Evolutionary conservation across 2,113 vertebrate species (phyloP).

Genomic region (Propithecus coquereli): DNA sequence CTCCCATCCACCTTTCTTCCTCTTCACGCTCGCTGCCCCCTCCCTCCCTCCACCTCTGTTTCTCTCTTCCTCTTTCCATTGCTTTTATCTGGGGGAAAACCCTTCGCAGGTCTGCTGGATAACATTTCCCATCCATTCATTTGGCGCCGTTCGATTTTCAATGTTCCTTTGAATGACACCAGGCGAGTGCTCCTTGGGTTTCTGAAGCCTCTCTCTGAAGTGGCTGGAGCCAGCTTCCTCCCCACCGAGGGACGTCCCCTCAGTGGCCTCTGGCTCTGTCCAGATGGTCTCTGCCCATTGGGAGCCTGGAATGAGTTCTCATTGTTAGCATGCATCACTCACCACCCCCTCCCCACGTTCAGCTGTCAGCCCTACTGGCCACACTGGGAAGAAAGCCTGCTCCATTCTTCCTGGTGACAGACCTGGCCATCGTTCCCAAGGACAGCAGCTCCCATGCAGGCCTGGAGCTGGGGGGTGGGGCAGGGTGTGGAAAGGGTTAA

Average conservation of each 20-base stretch:
- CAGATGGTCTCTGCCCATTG: constrained; percentile 54
- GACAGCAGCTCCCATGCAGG: not conserved
- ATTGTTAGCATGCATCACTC: not conserved
- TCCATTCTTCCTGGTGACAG: not conserved
- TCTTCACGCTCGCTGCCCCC: not conserved
- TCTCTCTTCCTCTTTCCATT: not conserved
- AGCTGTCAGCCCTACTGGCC: constrained; percentile 36
- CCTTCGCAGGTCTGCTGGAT: accelerated
- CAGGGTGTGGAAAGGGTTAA: not conserved
- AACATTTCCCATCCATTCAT: not conserved
- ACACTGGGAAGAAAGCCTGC: not conserved
- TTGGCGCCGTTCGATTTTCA: accelerated
- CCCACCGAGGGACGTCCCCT: not conserved
- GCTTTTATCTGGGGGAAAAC: not conserved
- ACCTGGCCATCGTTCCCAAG: not conserved
- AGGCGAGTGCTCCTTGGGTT: not conserved
- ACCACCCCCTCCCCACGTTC: not conserved
- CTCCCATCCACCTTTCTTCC: not conserved
- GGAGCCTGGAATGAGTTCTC: constrained; percentile 39
- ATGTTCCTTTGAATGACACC: not conserved
- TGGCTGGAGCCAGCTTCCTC: not conserved
- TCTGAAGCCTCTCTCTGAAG: not conserved
- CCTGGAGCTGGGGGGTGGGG: not conserved
- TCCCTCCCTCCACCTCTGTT: not conserved
- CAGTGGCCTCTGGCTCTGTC: constrained; percentile 25